Conservation (phyloP, 2,113 vertebrate genomes). For the Ceuthmochares aereus region DNA sequence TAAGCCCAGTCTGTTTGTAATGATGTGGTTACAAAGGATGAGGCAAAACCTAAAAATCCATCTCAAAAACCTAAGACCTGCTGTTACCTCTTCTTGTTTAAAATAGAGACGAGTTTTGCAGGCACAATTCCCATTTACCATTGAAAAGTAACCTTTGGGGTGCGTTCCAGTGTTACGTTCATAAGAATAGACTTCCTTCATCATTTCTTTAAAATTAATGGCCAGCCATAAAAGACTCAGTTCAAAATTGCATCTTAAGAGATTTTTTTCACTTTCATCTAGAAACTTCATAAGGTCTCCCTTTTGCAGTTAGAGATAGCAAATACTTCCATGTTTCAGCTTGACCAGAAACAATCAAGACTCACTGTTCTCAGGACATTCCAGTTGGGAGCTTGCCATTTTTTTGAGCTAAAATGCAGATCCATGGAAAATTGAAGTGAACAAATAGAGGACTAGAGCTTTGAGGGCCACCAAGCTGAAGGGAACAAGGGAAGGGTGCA, state of each 20-base stretch:
- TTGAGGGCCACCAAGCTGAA: conserved; percentile 1
- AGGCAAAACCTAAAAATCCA: neutral
- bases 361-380: neutral
- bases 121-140: neutral
- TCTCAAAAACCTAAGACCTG: neutral
- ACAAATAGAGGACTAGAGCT: neutral
- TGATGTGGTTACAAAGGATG: neutral
- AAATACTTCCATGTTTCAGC: neutral
- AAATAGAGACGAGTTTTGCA: neutral
- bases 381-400: neutral
- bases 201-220: neutral
- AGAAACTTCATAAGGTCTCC: neutral
- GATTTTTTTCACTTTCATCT: neutral
- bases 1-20: neutral
- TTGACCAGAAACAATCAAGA: neutral
- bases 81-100: neutral
- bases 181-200: neutral
- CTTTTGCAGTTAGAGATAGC: neutral
- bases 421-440: conserved; percentile 26
- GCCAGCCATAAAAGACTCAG: neutral
- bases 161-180: neutral
- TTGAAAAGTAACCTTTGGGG: neutral
- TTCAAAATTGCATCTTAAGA: neutral
- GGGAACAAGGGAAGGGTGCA: neutral
- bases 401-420: neutral